Evolutionary conservation across 2,888 invertebrate genomes (phyloP), one percentile per base, ranked within the genome.

Genomic region (Branchellion lobata): DNA sequence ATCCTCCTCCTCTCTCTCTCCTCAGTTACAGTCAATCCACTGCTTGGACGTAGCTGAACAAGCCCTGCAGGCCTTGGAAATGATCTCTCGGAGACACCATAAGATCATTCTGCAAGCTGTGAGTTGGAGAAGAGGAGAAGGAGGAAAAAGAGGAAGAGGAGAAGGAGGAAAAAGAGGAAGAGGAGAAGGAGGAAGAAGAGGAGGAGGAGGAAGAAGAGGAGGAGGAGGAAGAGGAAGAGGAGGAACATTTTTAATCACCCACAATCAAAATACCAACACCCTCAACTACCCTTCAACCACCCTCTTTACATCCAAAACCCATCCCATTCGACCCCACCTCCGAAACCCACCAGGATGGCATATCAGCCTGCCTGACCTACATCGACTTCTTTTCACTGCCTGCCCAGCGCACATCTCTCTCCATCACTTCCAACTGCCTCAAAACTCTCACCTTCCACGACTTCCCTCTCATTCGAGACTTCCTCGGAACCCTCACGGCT

Each of bases 1-100:
- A n/a, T 5, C 21, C 61, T 5, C 61, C 21, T 57, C 61, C 11
- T 3, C 61, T 5, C 61, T 5, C 21, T n/a, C 11, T 3, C 61
- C 8, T 34, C 77, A 86, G 89, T 90, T 98, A 80, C 96, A 97
- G 89, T 94, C 95, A 33, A 99, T 98, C 85, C 97, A 97, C 84
- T 99, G 98, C 87, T 98, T 99, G 95, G 99, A 99, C 89, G 98
- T 99, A 29, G 99, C 99, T 1, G 99, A 99, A 88, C 98, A 99
- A 89, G 94, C 96, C 83, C 90, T 99, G 81, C 96, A 97, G 3
- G 98, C 98, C 1, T 90, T 99, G 65, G 98, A 99, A 87, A 97
- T 97, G 92, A 90, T 99, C 76, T 98, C 97, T 0, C 91, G 96
- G 21, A 90, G 97, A 81, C 99, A 99, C 89, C 95, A 96, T 85